Evolutionary conservation across 2,797 vertebrate genomes (phyloP).

Genomic region (Sebastes alutus): DNA sequence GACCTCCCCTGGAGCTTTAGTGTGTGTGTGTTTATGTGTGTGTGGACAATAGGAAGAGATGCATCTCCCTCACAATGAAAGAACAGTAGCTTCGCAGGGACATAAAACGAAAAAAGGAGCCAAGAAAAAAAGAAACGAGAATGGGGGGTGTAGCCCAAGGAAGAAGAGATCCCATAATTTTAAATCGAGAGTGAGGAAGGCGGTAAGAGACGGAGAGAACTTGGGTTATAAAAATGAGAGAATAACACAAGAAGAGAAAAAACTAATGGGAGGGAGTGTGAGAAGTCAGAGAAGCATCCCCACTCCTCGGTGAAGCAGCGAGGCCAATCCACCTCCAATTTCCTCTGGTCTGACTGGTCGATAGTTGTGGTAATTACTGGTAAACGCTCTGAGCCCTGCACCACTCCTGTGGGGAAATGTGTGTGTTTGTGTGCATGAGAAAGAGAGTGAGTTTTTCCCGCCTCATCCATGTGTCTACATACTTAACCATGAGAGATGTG

Average conservation of each 20-base stretch:
- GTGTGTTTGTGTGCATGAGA: conserved; percentile 39
- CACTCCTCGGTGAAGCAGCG: conserved; percentile 66
- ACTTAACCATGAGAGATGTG: not conserved
- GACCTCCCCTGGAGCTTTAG: conserved; percentile 79
- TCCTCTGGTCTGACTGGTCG: conserved; percentile 77
- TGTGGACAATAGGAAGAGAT: conserved; percentile 65
- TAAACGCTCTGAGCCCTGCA: conserved; percentile 69
- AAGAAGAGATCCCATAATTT: conserved; percentile 36
- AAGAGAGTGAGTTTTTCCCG: conserved; percentile 18
- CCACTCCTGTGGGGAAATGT: conserved; percentile 56
- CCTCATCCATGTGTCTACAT: conserved; percentile 20
- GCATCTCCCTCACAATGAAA: conserved; percentile 90
- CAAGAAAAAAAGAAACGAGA: not conserved
- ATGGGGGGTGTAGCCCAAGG: not conserved
- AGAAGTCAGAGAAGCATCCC: conserved; percentile 51
- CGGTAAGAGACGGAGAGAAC: conserved; percentile 27
- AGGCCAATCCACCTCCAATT: conserved; percentile 79
- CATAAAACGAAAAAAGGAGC: conserved; percentile 63
- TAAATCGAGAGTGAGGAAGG: conserved; percentile 33
- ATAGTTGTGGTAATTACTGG: conserved; percentile 78
- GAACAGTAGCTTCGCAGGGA: conserved; percentile 69
- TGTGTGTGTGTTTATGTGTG: conserved; percentile 51
- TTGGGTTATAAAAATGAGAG: conserved; percentile 32
- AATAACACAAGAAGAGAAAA: conserved; percentile 23
- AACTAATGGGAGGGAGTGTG: conserved; percentile 34